Evolutionary conservation across 2,797 vertebrate species (phyloP).

Genomic region (Hydrocynus forskahlii): DNA sequence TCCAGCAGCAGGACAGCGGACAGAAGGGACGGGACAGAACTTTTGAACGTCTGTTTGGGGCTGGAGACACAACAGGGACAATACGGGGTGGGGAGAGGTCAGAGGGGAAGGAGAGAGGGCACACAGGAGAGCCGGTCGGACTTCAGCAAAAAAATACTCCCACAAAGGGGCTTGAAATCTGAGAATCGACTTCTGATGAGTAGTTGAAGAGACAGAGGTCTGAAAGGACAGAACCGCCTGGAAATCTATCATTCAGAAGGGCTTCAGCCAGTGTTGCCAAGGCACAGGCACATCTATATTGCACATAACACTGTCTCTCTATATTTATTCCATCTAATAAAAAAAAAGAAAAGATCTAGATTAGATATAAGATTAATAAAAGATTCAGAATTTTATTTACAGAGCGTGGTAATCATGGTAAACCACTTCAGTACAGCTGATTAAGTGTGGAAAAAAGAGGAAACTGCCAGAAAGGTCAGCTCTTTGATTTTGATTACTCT

Average conservation of each 20-base stretch:
- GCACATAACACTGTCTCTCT: background rate
- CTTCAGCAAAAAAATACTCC: slow-evolving; percentile 69
- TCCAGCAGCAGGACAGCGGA: slow-evolving; percentile 77
- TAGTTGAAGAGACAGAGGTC: slow-evolving; percentile 3
- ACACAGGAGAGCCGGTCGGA: slow-evolving; percentile 70
- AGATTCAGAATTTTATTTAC: background rate
- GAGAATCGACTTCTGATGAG: slow-evolving; percentile 60
- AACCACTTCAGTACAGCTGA: background rate
- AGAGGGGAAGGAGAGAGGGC: slow-evolving; percentile 65
- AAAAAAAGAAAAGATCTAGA: too few species aligned
- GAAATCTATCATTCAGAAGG: background rate
- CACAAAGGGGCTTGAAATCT: slow-evolving; percentile 84
- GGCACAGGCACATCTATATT: background rate
- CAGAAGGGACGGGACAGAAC: slow-evolving; percentile 74
- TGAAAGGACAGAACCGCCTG: background rate
- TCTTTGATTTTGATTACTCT: background rate
- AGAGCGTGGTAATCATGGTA: too few species aligned
- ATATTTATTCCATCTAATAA: too few species aligned
- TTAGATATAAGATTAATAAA: too few species aligned
- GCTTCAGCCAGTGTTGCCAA: background rate
- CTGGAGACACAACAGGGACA: slow-evolving; percentile 55
- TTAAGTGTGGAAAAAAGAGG: too few species aligned
- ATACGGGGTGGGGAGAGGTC: slow-evolving; percentile 42
- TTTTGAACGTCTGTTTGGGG: slow-evolving; percentile 81
- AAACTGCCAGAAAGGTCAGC: background rate